Conservation (phyloP, 2,888 invertebrate genomes). For the Notodonta ziczac region DNA sequence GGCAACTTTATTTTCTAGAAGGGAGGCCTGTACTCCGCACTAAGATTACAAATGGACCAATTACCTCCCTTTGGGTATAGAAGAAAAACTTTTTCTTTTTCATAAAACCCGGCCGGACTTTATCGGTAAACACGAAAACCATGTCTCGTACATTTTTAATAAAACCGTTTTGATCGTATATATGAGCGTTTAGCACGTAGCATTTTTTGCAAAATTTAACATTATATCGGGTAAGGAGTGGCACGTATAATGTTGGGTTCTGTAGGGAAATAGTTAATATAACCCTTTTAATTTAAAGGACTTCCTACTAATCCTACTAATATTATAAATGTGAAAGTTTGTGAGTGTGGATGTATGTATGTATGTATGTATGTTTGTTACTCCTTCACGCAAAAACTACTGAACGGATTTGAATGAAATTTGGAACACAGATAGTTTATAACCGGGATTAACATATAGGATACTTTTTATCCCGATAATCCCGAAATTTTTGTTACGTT, state of each 20-base stretch:
- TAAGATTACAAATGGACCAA: neutral
- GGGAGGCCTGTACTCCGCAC: neutral
- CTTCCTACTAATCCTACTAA: no score
- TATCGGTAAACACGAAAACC: slow-evolving; percentile 24
- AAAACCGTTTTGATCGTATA: slow-evolving; percentile 20
- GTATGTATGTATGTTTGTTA: no score
- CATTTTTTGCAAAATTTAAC: slow-evolving; percentile 11
- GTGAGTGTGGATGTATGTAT: no score
- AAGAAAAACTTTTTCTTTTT: neutral
- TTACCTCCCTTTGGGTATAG: neutral
- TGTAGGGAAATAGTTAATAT: no score
- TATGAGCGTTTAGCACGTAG: slow-evolving; percentile 19
- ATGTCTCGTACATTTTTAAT: slow-evolving; percentile 36
- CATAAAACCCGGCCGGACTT: slow-evolving; percentile 9
- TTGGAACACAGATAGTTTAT: no score
- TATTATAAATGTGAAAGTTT: no score
- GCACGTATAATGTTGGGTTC: slow-evolving; percentile 18
- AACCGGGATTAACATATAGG: no score
- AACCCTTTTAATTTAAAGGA: no score
- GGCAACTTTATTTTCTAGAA: neutral
- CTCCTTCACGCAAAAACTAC: no score
- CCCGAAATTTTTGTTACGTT: no score
- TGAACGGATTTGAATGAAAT: no score
- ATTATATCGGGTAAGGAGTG: neutral
- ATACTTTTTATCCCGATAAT: no score